phyloP scores from a whole-genome alignment of 2,888 invertebrate genomes.

The Leptura quadrifasciata region DNA sequence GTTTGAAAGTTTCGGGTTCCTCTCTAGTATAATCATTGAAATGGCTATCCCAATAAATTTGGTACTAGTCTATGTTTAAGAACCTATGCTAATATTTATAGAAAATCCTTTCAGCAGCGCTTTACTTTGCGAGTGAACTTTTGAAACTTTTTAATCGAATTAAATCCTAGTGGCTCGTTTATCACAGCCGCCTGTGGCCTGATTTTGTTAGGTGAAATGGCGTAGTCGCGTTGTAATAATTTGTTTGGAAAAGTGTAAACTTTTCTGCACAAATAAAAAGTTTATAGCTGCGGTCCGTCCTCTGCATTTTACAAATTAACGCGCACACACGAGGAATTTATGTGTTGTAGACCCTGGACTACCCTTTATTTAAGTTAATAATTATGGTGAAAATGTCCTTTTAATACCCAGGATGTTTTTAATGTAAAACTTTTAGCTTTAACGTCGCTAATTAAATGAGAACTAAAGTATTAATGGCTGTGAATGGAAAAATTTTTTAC shows the following conservation, averaged over 20 bases:
- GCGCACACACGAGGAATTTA: conserved; percentile 31
- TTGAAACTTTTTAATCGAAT: conserved; percentile 42
- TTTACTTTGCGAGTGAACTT: conserved; percentile 20
- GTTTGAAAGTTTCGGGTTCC: too few species aligned
- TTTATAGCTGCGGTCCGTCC: conserved; percentile 25
- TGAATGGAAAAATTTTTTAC: too few species aligned
- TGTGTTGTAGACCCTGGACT: conserved; percentile 13
- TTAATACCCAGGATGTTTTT: too few species aligned
- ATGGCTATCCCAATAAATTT: too few species aligned
- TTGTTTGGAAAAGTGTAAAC: conserved; percentile 39
- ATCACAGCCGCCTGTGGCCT: conserved; percentile 25
- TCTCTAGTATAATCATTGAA: too few species aligned
- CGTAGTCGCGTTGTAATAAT: conserved; percentile 38
- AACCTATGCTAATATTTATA: background rate
- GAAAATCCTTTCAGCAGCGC: background rate
- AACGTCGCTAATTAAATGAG: too few species aligned
- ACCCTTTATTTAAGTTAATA: conserved; percentile 22
- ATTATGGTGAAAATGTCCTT: too few species aligned
- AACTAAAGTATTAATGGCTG: too few species aligned
- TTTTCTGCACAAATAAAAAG: conserved; percentile 40
- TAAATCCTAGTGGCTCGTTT: conserved; percentile 28
- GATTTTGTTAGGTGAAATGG: conserved; percentile 37
- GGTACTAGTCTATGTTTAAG: too few species aligned
- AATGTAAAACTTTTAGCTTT: too few species aligned
- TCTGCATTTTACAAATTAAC: conserved; percentile 36